phyloP scores from a whole-genome alignment of 2,113 vertebrate species.

The Passer domesticus region DNA sequence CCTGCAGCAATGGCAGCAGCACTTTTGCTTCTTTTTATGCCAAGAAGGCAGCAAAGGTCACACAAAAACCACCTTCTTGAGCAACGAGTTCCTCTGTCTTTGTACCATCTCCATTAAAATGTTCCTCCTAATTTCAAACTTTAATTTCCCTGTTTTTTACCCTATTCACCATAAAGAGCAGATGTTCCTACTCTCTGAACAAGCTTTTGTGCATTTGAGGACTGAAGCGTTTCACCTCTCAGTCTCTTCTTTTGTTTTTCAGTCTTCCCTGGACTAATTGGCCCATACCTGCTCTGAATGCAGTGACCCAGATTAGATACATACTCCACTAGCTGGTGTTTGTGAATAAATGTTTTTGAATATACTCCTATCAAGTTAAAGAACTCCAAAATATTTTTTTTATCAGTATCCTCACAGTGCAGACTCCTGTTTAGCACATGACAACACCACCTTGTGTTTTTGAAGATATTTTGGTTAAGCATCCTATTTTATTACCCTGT shows the following conservation, averaged over 20 bases:
- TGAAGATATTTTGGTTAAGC: neutral
- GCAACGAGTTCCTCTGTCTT: neutral
- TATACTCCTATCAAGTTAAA: neutral
- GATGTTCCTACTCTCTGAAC: neutral
- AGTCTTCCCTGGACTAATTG: neutral
- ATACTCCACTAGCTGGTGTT: neutral
- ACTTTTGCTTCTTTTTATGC: neutral
- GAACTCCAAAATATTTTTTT: neutral
- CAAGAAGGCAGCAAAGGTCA: neutral
- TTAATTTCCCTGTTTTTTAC: neutral
- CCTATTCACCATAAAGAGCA: neutral
- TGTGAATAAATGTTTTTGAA: neutral
- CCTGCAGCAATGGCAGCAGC: neutral
- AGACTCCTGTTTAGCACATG: neutral
- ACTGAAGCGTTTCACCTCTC: neutral
- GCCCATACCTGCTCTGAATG: neutral
- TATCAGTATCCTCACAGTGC: neutral
- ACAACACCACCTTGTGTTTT: neutral
- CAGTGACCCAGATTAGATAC: neutral
- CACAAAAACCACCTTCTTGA: neutral
- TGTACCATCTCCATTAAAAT: neutral
- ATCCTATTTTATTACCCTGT: neutral
- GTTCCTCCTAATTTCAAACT: neutral
- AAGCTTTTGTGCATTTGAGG: neutral
- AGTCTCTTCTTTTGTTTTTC: neutral